phyloP scores from a whole-genome alignment of 64 coral and sea anemone genomes.

The Catalaphyllia jardinei region DNA sequence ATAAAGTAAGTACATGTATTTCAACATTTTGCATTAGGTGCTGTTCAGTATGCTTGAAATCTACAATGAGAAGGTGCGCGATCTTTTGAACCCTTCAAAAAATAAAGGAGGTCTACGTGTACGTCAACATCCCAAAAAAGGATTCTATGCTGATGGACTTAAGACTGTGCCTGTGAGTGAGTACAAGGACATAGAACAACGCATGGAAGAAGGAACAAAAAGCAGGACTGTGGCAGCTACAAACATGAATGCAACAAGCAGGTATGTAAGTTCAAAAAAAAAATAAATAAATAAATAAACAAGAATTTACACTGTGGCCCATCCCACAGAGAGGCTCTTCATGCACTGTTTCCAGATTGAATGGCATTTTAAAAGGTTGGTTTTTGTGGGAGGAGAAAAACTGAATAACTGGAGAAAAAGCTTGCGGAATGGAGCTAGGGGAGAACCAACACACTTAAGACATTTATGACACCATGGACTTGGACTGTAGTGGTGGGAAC shows the following conservation, averaged over 20 bases:
- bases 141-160: slow-evolving; percentile 82
- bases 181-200: slow-evolving; percentile 73
- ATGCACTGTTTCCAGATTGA: no score
- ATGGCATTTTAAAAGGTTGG: no score
- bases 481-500: no score
- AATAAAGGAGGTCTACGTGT: slow-evolving; percentile 74
- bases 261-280: slow-evolving; percentile 25
- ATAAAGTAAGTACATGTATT: no score
- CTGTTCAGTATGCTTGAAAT: slow-evolving; percentile 96
- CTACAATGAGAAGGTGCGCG: slow-evolving; percentile 94
- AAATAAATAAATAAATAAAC: no score
- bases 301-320: no score
- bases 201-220: slow-evolving; percentile 84
- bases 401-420: no score
- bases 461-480: no score
- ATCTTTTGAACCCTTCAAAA: slow-evolving; percentile 78
- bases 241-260: slow-evolving; percentile 96
- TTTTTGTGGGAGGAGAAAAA: no score
- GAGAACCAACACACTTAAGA: no score
- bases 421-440: no score
- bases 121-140: slow-evolving; percentile 88
- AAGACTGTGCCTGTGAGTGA: slow-evolving; percentile 64
- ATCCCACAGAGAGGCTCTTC: no score
- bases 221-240: slow-evolving; percentile 91
- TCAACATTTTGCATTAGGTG: slow-evolving; percentile 44